Conservation (phyloP, 2,113 vertebrate genomes). For the Colossoma macropomum region DNA sequence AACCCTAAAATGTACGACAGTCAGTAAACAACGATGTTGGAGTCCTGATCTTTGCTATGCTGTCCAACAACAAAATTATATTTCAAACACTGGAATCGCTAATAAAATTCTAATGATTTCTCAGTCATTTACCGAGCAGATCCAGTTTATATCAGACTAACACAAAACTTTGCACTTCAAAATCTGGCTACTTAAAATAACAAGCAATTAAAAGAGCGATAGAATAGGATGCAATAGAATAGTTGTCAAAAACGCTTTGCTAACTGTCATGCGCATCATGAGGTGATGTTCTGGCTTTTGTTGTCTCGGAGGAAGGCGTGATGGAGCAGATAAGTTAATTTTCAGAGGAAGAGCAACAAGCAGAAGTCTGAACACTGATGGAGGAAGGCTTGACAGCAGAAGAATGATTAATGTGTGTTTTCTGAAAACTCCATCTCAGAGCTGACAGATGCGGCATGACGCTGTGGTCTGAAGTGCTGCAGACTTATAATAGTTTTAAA, state of each 20-base stretch:
- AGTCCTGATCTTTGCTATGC: no score
- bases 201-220: neutral
- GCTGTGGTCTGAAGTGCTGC: neutral
- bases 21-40: no score
- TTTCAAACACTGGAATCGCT: no score
- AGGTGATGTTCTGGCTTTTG: neutral
- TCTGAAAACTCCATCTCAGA: slow-evolving; percentile 25
- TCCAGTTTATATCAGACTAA: no score
- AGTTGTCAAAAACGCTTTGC: neutral
- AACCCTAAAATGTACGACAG: no score
- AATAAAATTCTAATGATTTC: no score
- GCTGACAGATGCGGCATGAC: slow-evolving; percentile 27
- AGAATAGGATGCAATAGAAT: neutral
- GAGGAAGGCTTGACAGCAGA: slow-evolving; percentile 24
- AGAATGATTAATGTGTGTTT: slow-evolving; percentile 40
- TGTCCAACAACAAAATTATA: no score
- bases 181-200: neutral
- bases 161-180: no score
- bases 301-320: neutral
- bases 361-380: slow-evolving; percentile 24
- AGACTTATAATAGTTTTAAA: slow-evolving; percentile 33
- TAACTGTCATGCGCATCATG: neutral
- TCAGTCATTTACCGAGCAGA: no score
- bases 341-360: slow-evolving; percentile 23
- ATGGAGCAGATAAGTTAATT: slow-evolving; percentile 14